phyloP scores from a whole-genome alignment of 2,113 vertebrate genomes.

The Cyprinodon brontotheroides region DNA sequence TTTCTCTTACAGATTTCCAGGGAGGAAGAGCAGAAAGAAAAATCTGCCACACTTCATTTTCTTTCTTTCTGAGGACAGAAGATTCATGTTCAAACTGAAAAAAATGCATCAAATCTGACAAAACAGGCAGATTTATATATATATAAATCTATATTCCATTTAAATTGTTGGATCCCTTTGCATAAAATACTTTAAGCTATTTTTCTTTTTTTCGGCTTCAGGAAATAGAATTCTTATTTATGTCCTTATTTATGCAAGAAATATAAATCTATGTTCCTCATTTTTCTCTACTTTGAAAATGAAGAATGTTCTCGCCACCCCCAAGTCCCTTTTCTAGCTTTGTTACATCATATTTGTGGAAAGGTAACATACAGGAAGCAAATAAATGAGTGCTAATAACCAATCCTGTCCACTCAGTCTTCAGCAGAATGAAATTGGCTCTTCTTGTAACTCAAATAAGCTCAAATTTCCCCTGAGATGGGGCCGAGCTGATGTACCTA shows the following conservation, averaged over 20 bases:
- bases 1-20: constrained; percentile 33
- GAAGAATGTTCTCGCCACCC: not conserved
- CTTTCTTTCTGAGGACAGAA: constrained; percentile 2
- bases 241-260: not conserved
- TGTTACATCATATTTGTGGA: constrained; percentile 8
- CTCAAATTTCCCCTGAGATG: constrained; percentile 32
- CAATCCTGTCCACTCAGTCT: constrained; percentile 13
- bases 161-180: constrained; percentile 20
- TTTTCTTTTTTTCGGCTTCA: not conserved
- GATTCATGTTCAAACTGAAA: constrained; percentile 12
- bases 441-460: constrained; percentile 14
- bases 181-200: constrained; percentile 32
- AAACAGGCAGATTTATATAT: not conserved
- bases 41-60: constrained; percentile 36
- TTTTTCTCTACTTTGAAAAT: constrained; percentile 14
- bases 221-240: no score
- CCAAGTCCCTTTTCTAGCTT: not conserved
- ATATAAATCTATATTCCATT: not conserved
- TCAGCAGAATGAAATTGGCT: constrained; percentile 4
- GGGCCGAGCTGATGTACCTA: not conserved
- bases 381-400: constrained; percentile 5
- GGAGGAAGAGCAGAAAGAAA: constrained; percentile 2
- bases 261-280: constrained; percentile 46
- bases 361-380: constrained; percentile 1
- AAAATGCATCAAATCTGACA: constrained; percentile 30